Base-by-base conservation (phyloP, 2,888 invertebrate species). In the Arenicola marina region DNA sequence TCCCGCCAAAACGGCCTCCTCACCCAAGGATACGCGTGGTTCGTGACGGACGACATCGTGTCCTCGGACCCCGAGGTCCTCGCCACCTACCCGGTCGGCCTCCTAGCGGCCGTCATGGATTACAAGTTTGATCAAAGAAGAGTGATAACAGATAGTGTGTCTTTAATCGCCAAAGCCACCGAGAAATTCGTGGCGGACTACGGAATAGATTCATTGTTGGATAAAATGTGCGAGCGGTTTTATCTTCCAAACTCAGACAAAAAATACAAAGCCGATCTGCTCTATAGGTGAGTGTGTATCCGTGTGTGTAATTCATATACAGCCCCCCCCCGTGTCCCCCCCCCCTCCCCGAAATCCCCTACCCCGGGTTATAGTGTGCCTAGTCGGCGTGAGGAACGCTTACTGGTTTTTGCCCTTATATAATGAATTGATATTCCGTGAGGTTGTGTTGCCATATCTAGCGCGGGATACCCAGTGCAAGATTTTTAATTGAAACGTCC, bases 1-100 rank as follows among this genome's bases (percentile, higher is more conserved):
- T 75, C 76, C 15, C 44, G 66, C 21, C 57, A 69, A 24, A 63
- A 75, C 34, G 66, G 67, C 4, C 70, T 76, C 31, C 73, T 75
- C 44, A 70, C 67, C n/a, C 60, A 68, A 2, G 78, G 78, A 0
- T 76, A 74, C 65, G 78, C 76, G 4, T 80, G 80, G 80, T 73
- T 79, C 29, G 59, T 79, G 31, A 75, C 77, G 21, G 78, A 79
- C 57, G 73, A 75, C 51, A 78, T 73, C 33, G 75, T 76, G 61
- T 73, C 51, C 3, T 33, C 72, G 34, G 66, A 74, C 53, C 65
- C 71, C 24, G 65, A 71, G 29, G 55, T 71, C 15, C 56, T 79
- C 28, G 61, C 65, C 31, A 53, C 65, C 24, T 78, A 73, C 60
- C 78, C 79, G 0, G 61, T 73, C 38, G 79, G 80, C 1, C 59